These are phyloP conservation scores for Drosophila merina DNA, from an alignment of 2,888 invertebrate genomes.

Conservation along the genomic window DNA sequence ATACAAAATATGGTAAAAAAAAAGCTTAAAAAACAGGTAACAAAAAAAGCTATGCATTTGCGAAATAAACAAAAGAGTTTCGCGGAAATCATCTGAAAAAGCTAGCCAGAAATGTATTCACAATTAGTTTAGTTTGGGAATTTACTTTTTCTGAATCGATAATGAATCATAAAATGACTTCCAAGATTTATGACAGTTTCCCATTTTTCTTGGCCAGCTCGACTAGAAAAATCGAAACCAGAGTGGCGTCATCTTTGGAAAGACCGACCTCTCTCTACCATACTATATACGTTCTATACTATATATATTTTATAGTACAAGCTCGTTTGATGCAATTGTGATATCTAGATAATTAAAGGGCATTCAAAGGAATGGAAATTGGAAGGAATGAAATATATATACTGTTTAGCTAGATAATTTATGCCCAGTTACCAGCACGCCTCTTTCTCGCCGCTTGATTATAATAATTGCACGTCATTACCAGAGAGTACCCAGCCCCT, in stretches of 20 bases:
- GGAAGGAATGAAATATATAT: constrained; percentile 1
- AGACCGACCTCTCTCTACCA: background rate
- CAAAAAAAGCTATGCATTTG: background rate
- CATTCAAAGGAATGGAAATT: background rate
- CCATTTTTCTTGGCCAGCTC: background rate
- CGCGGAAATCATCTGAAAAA: background rate
- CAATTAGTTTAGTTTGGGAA: too few species aligned
- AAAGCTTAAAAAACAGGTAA: background rate
- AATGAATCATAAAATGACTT: background rate
- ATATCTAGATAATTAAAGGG: background rate
- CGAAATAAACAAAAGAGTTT: background rate
- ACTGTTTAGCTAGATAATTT: constrained; percentile 24
- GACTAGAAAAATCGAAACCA: constrained; percentile 5
- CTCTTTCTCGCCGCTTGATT: constrained; percentile 20
- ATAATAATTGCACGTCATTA: constrained; percentile 44
- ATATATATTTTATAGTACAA: background rate
- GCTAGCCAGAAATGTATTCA: background rate
- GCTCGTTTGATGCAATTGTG: background rate
- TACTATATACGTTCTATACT: background rate
- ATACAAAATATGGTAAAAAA: background rate
- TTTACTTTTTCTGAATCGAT: background rate
- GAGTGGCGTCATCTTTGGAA: background rate
- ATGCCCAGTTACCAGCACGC: constrained; percentile 44
- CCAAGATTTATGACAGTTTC: background rate
- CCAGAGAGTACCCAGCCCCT: background rate